Evolutionary conservation across 2,888 invertebrate species (phyloP).

Genomic region (Drosophila neotestacea): DNA sequence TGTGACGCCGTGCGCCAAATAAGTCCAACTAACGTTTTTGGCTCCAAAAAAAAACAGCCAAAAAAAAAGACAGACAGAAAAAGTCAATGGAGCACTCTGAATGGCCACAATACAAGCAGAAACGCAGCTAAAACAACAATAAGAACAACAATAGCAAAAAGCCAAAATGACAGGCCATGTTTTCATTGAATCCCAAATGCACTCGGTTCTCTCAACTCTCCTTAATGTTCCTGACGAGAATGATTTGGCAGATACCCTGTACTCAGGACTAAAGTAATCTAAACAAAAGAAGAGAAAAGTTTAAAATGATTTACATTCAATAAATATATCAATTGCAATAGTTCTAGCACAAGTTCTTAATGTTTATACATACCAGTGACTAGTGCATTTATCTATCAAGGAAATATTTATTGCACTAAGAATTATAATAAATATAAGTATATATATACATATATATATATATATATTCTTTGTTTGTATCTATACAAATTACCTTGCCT

Average conservation of each 20-base stretch:
- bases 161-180: conserved; percentile 17
- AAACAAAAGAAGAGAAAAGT: too few relatives aligned
- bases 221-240: neutral
- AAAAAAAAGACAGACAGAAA: conserved; percentile 13
- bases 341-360: neutral
- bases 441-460: too few relatives aligned
- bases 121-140: conserved; percentile 1
- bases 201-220: neutral
- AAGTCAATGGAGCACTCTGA: conserved; percentile 19
- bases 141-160: conserved; percentile 1
- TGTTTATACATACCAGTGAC: neutral
- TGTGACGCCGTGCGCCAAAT: conserved; percentile 68
- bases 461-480: too few relatives aligned
- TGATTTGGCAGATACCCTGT: neutral
- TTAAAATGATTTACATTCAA: neutral
- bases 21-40: conserved; percentile 56
- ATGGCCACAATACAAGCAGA: conserved; percentile 6
- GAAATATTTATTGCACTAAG: neutral
- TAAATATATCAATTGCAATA: neutral
- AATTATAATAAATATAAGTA: too few relatives aligned
- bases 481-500: too few relatives aligned
- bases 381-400: neutral
- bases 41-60: conserved; percentile 24
- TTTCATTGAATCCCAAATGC: conserved; percentile 18
- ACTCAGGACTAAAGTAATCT: too few relatives aligned